Percentiles rank a stretch among this genome's conserved stretches.
Evolutionary conservation across 2,888 invertebrate species (phyloP).

Genomic region (Netelia fuscicornis): DNA sequence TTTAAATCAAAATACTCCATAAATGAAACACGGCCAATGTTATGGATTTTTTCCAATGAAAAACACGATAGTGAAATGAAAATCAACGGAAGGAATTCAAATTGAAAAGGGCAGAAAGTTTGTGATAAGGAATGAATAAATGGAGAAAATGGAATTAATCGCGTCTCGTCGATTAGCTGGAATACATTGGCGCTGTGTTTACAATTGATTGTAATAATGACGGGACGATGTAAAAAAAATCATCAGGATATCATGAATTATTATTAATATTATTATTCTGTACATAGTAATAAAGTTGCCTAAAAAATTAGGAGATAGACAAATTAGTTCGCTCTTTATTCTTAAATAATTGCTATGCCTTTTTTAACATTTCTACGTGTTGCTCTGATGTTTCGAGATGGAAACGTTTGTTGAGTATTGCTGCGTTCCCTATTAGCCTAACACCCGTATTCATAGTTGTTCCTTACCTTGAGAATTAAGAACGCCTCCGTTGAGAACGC

Average conservation of each 20-base stretch:
- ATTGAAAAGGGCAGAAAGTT: conserved; percentile 13
- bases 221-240: conserved; percentile 60
- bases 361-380: no score
- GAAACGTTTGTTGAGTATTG: no score
- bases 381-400: no score
- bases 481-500: no score
- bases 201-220: conserved; percentile 47
- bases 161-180: conserved; percentile 37
- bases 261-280: conserved; percentile 65
- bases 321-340: conserved; percentile 37
- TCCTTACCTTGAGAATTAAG: no score
- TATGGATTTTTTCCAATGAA: conserved; percentile 21
- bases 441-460: no score
- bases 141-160: conserved; percentile 30
- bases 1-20: conserved; percentile 35
- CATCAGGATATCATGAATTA: conserved; percentile 66
- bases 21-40: conserved; percentile 1
- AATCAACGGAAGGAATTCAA: conserved; percentile 13
- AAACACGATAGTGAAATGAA: conserved; percentile 18
- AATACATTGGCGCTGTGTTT: conserved; percentile 54
- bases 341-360: background rate
- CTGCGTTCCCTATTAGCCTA: no score
- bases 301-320: conserved; percentile 55
- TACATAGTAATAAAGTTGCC: conserved; percentile 64
- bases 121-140: conserved; percentile 7